These are phyloP conservation scores for Rhombomys opimus DNA, from an alignment of 2,113 vertebrate species.

Conservation along the genomic window DNA sequence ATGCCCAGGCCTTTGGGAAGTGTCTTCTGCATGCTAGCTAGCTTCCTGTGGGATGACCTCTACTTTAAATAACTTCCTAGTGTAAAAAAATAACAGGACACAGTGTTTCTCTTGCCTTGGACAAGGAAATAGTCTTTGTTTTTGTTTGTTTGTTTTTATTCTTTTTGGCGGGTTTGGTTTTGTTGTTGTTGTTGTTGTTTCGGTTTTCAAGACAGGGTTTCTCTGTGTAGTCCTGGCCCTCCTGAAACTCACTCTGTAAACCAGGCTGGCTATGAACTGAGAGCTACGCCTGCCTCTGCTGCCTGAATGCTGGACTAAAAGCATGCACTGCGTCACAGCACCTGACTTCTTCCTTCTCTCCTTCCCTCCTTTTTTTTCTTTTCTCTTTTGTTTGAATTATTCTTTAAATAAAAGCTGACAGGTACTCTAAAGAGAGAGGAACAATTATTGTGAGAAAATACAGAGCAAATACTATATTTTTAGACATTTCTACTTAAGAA, in stretches of 20 bases:
- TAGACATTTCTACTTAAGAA: conserved; percentile 21
- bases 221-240: not conserved
- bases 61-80: conserved; percentile 53
- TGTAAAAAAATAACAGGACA: conserved; percentile 23
- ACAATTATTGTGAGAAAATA: not conserved
- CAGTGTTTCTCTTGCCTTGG: conserved; percentile 14
- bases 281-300: not conserved
- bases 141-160: not conserved
- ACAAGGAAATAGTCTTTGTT: not conserved
- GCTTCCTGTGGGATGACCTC: conserved; percentile 48
- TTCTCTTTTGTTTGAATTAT: not conserved
- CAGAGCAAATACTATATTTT: not conserved
- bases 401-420: conserved; percentile 31
- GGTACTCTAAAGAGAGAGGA: not conserved
- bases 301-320: not conserved
- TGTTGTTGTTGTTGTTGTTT: not conserved
- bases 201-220: not conserved
- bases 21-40: conserved; percentile 11
- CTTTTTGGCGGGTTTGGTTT: not conserved
- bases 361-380: not conserved
- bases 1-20: not conserved
- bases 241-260: not conserved
- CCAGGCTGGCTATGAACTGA: not conserved
- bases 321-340: not conserved
- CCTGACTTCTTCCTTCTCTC: not conserved